A percentile compares a stretch with the other conserved stretches of the same genome.
These are phyloP conservation scores for Eupithecia vulgata DNA, from an alignment of 2,888 invertebrate species.

Conservation along the genomic window DNA sequence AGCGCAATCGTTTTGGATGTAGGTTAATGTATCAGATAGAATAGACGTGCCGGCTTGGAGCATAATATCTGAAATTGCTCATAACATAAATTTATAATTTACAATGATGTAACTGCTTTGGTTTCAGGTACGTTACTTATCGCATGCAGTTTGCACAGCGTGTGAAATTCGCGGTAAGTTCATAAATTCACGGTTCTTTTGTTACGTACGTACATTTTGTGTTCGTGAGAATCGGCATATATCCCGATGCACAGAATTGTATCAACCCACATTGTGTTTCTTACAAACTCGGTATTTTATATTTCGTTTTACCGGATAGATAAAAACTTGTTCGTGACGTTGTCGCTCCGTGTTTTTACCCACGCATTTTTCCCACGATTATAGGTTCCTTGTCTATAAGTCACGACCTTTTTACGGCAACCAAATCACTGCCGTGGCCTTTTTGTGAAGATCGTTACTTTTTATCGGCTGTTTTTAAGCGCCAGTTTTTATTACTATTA, in stretches of 20 bases:
- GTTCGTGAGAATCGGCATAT: conserved; percentile 16
- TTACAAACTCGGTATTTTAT: conserved; percentile 28
- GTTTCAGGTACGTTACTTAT: conserved; percentile 62
- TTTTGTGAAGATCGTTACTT: conserved; percentile 37
- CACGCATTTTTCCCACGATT: conserved; percentile 70
- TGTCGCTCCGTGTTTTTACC: conserved; percentile 49
- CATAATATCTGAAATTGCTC: conserved; percentile 18
- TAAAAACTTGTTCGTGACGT: conserved; percentile 69
- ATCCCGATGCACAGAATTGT: conserved; percentile 7
- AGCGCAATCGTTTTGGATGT: conserved; percentile 73
- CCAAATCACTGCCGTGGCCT: conserved; percentile 46
- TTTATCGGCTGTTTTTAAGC: conserved; percentile 17
- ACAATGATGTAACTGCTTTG: conserved; percentile 49
- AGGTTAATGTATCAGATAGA: conserved; percentile 74
- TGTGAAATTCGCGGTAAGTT: conserved; percentile 24
- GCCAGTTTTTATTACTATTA: not conserved
- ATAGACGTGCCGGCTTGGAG: conserved; percentile 45
- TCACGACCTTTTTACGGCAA: conserved; percentile 58
- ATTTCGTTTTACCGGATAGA: conserved; percentile 56
- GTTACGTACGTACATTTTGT: conserved; percentile 1
- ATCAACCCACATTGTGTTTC: conserved; percentile 16
- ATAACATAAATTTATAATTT: conserved; percentile 29
- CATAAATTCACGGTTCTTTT: conserved; percentile 11
- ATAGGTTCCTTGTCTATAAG: conserved; percentile 49
- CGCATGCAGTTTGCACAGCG: conserved; percentile 14